Percentiles rank a stretch among this genome's conserved stretches.
Conservation (phyloP, 1,140 invertebrate species). For the Philotrypesis tridentata region DNA sequence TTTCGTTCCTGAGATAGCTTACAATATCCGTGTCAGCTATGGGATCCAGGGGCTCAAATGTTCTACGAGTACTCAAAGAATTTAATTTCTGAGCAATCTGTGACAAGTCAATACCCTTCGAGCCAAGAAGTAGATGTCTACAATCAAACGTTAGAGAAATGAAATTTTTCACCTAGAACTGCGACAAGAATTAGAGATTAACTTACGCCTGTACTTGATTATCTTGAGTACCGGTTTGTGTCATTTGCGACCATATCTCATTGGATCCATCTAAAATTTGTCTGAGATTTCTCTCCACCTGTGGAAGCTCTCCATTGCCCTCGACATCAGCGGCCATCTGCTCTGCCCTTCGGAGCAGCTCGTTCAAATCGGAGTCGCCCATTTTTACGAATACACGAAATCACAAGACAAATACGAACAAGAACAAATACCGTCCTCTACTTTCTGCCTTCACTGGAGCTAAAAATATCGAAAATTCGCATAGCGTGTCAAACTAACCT, state of each 20-base stretch:
- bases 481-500: neutral
- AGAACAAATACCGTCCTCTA: neutral
- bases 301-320: constrained; percentile 85
- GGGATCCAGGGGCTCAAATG: constrained; percentile 92
- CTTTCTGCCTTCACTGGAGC: neutral
- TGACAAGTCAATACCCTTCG: constrained; percentile 94
- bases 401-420: too few relatives aligned
- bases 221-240: constrained; percentile 88
- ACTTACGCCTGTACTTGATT: constrained; percentile 90
- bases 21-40: constrained; percentile 91
- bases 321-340: constrained; percentile 92
- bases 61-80: constrained; percentile 86
- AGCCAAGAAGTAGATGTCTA: constrained; percentile 93
- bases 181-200: constrained; percentile 21
- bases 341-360: constrained; percentile 92
- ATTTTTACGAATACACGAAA: constrained; percentile 37
- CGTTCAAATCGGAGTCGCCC: constrained; percentile 82
- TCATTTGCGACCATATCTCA: constrained; percentile 89
- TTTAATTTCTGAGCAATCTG: constrained; percentile 93
- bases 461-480: neutral
- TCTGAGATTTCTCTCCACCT: constrained; percentile 91
- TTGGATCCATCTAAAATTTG: constrained; percentile 95
- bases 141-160: constrained; percentile 59
- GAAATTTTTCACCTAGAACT: constrained; percentile 12
- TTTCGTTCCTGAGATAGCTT: constrained; percentile 93